These are phyloP conservation scores for Sinodicranocentrus sp. DNA, from an alignment of 2,888 invertebrate species.

Conservation along the genomic window DNA sequence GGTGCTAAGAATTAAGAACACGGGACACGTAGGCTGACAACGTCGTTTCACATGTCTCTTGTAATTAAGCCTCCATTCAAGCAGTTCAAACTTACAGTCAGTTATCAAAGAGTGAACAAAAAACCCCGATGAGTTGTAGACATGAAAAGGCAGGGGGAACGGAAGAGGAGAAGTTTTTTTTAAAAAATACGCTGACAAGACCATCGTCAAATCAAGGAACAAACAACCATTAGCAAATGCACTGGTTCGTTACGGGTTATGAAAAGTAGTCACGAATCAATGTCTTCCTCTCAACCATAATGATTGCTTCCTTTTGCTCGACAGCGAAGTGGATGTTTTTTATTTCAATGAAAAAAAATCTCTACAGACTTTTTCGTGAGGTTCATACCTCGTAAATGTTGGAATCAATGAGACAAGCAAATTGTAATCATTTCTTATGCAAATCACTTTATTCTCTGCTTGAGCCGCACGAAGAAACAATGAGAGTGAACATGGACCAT, in stretches of 20 bases:
- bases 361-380: no score
- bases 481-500: no score
- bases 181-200: slow-evolving; percentile 55
- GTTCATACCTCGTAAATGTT: no score
- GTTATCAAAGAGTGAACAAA: slow-evolving; percentile 10
- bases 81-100: slow-evolving; percentile 31
- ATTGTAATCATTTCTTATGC: slow-evolving; percentile 26
- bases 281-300: background rate
- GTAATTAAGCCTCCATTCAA: slow-evolving; percentile 64
- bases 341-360: no score
- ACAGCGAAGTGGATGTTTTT: no score
- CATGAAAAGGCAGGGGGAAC: slow-evolving; percentile 21
- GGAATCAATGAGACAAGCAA: slow-evolving; percentile 14
- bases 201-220: slow-evolving; percentile 27
- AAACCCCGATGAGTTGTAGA: slow-evolving; percentile 7
- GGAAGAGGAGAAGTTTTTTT: no score
- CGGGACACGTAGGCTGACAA: slow-evolving; percentile 60
- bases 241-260: background rate
- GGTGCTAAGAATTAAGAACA: slow-evolving; percentile 35
- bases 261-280: slow-evolving; percentile 5
- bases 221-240: slow-evolving; percentile 1
- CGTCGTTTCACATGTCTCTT: slow-evolving; percentile 55
- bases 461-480: no score
- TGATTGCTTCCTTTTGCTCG: no score
- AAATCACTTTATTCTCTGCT: slow-evolving; percentile 29